Evolutionary conservation across 1,140 invertebrate species (phyloP), one percentile per base, ranked within the genome.

Genomic region (Drosophila tristis): DNA sequence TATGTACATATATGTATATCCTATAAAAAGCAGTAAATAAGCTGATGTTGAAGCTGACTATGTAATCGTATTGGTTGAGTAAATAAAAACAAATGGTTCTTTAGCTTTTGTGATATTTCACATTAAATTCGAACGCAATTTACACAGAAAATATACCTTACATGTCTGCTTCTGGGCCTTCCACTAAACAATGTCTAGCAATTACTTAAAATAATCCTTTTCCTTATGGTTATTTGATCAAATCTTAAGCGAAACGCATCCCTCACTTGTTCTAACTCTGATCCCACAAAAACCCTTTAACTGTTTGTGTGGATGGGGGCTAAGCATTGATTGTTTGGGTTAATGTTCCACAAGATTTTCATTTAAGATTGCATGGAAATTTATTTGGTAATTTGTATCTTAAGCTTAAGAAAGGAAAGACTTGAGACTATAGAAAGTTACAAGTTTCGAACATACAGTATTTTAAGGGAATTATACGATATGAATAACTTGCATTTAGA

Each of bases 201-300:
- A 90, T 90, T 90, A 90, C 81, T 90, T 90, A 82, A 75, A 90
- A 87, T 90, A 90, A 90, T 87, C 87, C 84, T 86, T 80, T 71
- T 68, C 50, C 80, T 80, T 74, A 53, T 50, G 63, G 50, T 82
- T 78, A 80, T 82, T 89, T 78, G 84, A 89, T 89, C 75, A 74
- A 84, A 89, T 89, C 84, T 90, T 77, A 48, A 65, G 62, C 66
- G 66, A 9, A 29, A 35, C 49, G 48, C 72, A 64, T 79, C 74
- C 70, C 67, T 85, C 66, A 64, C 51, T 77, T 58, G 44, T n/a
- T 7, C 23, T 13, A 44, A 5, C 61, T 39, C 43, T 31, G 47
- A 59, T 60, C 50, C 51, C 26, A 0, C 11, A 39, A 39, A 61
- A 79, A 81, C 82, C 82, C 86, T 89, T 75, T 63, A 42, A 63